phyloP scores from a whole-genome alignment of 2,888 invertebrate species.

The Morpho helenor region DNA sequence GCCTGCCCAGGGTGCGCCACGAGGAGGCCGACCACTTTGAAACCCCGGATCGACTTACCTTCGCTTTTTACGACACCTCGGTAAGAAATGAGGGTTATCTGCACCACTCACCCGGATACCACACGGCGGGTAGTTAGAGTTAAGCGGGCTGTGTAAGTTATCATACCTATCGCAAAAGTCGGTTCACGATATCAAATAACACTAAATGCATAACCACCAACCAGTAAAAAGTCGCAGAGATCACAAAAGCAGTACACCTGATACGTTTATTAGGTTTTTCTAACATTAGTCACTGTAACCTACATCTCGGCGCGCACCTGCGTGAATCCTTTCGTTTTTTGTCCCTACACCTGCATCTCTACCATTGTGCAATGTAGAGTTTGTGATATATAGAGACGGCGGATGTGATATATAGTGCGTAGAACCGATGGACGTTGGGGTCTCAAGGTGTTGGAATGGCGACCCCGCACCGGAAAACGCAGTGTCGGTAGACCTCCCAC shows the following conservation, averaged over 20 bases:
- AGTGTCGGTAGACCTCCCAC: too few relatives aligned
- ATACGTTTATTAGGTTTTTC: conserved; percentile 22
- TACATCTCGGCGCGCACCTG: conserved; percentile 56
- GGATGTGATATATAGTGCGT: neutral
- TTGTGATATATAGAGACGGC: conserved; percentile 32
- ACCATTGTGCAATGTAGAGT: conserved; percentile 60
- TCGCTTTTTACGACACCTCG: too few relatives aligned
- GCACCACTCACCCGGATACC: too few relatives aligned
- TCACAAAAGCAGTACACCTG: conserved; percentile 15
- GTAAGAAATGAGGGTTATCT: too few relatives aligned
- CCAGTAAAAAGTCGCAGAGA: conserved; percentile 5
- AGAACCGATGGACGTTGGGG: too few relatives aligned
- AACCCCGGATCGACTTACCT: too few relatives aligned
- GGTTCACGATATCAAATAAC: conserved; percentile 1
- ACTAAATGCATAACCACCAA: neutral
- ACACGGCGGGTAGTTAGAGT: too few relatives aligned
- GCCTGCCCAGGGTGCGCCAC: too few relatives aligned
- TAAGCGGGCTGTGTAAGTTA: neutral
- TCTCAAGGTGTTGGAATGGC: too few relatives aligned
- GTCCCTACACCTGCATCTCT: conserved; percentile 52
- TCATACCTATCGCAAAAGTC: neutral
- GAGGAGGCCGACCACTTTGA: too few relatives aligned
- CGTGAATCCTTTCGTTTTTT: conserved; percentile 76
- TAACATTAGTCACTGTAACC: conserved; percentile 41
- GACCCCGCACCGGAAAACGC: too few relatives aligned